A percentile compares a stretch with the other conserved stretches of the same genome.
These are phyloP conservation scores for Nebria salina DNA, from an alignment of 2,888 invertebrate genomes.

Conservation along the genomic window DNA sequence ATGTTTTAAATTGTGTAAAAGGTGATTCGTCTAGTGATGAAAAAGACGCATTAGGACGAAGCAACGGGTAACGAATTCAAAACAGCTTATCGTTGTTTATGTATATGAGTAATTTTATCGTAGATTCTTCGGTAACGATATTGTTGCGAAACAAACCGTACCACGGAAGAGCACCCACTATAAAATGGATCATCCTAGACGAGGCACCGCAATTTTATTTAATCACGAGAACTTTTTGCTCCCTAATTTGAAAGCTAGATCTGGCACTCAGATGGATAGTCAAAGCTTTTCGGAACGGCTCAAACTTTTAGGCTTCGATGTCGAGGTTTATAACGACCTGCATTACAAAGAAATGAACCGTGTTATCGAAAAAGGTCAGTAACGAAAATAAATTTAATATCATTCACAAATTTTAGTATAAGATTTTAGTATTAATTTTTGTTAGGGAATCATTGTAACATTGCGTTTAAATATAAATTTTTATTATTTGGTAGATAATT, in stretches of 20 bases:
- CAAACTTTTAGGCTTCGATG: constrained; percentile 75
- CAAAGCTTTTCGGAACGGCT: constrained; percentile 75
- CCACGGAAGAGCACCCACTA: constrained; percentile 79
- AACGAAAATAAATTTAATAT: too few species aligned
- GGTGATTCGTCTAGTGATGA: constrained; percentile 49
- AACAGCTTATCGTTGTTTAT: background rate
- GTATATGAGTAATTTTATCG: background rate
- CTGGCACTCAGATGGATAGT: constrained; percentile 88
- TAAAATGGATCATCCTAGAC: constrained; percentile 84
- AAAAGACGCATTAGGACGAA: constrained; percentile 55
- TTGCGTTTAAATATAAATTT: too few species aligned
- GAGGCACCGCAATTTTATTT: constrained; percentile 88
- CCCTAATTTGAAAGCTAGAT: constrained; percentile 74
- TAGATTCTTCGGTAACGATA: constrained; percentile 52
- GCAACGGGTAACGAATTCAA: constrained; percentile 47
- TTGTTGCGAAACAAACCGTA: constrained; percentile 70
- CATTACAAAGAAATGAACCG: constrained; percentile 74
- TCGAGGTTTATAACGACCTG: constrained; percentile 76
- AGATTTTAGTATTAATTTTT: too few species aligned
- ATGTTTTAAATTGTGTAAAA: constrained; percentile 28
- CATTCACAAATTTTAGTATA: too few species aligned
- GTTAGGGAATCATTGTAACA: too few species aligned
- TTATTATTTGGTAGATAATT: too few species aligned
- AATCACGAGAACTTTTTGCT: constrained; percentile 88
- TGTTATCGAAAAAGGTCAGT: constrained; percentile 70